phyloP scores from a whole-genome alignment of 2,113 vertebrate species.

The Canis aureus region DNA sequence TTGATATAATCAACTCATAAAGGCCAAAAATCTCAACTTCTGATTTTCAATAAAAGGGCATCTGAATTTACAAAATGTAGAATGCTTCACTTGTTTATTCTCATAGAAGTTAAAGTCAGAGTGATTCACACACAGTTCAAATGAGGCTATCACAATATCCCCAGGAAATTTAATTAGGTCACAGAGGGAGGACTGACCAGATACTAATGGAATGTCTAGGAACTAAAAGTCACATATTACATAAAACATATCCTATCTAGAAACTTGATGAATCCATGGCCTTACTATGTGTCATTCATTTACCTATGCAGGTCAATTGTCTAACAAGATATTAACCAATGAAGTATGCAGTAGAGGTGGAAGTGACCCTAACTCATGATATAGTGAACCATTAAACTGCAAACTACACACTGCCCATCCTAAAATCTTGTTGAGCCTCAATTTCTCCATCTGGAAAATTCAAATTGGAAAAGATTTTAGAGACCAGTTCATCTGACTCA shows the following conservation, averaged over 20 bases:
- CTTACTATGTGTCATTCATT: background rate
- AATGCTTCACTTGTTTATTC: fast-evolving
- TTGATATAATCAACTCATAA: background rate
- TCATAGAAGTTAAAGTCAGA: background rate
- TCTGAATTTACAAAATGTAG: background rate
- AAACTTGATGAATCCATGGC: background rate
- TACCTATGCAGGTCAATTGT: background rate
- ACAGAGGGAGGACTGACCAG: background rate
- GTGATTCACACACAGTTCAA: constrained; percentile 53
- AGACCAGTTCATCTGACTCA: background rate
- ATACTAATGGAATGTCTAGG: constrained; percentile 52
- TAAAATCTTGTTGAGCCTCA: background rate
- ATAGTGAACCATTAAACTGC: background rate
- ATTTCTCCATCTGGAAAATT: background rate
- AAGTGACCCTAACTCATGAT: background rate
- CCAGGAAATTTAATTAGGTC: background rate
- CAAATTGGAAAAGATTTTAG: background rate
- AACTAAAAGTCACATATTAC: constrained; percentile 46
- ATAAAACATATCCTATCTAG: background rate
- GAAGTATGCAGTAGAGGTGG: background rate
- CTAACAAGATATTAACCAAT: background rate
- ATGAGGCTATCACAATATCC: constrained; percentile 57
- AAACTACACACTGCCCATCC: fast-evolving
- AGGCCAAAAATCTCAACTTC: background rate
- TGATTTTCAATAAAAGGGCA: background rate